Evolutionary conservation across 2,888 invertebrate genomes (phyloP), one percentile per base, ranked within the genome.

Genomic region (Trichogramma dendrolimi): DNA sequence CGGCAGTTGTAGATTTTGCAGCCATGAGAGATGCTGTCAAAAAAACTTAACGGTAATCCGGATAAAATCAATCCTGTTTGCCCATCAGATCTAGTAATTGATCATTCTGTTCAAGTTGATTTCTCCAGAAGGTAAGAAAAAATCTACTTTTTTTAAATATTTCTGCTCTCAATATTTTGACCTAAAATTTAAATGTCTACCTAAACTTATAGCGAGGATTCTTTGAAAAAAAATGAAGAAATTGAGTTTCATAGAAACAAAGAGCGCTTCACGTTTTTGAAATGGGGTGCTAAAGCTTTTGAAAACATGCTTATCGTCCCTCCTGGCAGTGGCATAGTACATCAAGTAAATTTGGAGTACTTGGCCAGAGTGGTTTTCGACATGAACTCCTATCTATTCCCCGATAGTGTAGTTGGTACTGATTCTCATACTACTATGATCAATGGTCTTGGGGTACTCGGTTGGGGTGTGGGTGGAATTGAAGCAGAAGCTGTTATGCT

Each of bases 341-440:
- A 69, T 54, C 98, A 99, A 84, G 96, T 99, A 1, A 99, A 99
- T 80, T 82, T 99, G 75, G 97, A 97, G 78, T 96, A 96, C 76
- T 79, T 98, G 55, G 93, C 92, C 0, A 82, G 92, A 61, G 95
- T 97, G 10, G 96, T 97, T 44, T 97, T 97, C 76, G 84, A 86
- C 7, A 83, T 82, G 0, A 79, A 84, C 11, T 81, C 81, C 55
- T 71, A 88, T 1, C 80, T 96, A 1, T 89, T 92, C 74, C 95
- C 95, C 0, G 96, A 96, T 79, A 92, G 91, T 7, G 88, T 95
- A 66, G 97, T 99, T 48, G 98, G 98, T 6, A 98, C 98, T 0
- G 99, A 99, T 84, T 96, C 96, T 0, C 98, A 99, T 75, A 99
- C 98, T 2, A 98, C 98, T 10, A 98, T 99, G 97, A 96, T 98